Conservation (phyloP, 2,888 invertebrate species). For the Nymphalis polychloros region DNA sequence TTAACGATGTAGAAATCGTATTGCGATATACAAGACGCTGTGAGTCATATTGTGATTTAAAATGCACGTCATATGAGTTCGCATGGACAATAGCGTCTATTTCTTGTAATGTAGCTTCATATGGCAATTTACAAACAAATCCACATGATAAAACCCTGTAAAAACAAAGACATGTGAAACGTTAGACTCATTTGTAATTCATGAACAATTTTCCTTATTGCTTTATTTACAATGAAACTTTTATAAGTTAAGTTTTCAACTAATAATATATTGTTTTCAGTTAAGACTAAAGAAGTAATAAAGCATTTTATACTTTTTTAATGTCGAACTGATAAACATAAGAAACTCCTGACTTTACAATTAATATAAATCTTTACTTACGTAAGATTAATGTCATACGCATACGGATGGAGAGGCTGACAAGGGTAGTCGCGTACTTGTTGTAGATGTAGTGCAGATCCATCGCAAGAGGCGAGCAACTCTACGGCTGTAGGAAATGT, state of each 20-base stretch:
- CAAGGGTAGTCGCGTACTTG: slow-evolving; percentile 77
- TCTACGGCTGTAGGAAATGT: slow-evolving; percentile 84
- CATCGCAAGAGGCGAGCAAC: slow-evolving; percentile 80
- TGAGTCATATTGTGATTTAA: slow-evolving; percentile 64
- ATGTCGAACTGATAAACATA: too few species aligned
- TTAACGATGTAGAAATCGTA: slow-evolving; percentile 58
- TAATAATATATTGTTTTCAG: too few species aligned
- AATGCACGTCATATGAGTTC: slow-evolving; percentile 79
- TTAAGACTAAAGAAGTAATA: too few species aligned
- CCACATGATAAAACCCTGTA: slow-evolving; percentile 80
- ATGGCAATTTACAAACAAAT: slow-evolving; percentile 79
- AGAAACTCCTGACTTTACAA: too few species aligned
- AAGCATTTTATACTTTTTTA: too few species aligned
- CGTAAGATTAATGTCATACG: slow-evolving; percentile 75
- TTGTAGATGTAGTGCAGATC: slow-evolving; percentile 57
- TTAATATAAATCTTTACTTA: slow-evolving; percentile 47
- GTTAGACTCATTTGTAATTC: slow-evolving; percentile 16
- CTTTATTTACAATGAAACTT: too few species aligned
- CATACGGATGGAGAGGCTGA: slow-evolving; percentile 68
- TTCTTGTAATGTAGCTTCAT: slow-evolving; percentile 68
- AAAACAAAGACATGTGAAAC: slow-evolving; percentile 34
- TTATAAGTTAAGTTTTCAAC: too few species aligned
- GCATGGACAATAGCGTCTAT: slow-evolving; percentile 71
- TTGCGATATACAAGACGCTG: slow-evolving; percentile 70
- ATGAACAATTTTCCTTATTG: slow-evolving; percentile 23